Base-by-base conservation (phyloP, 2,113 vertebrate species). In the Upupa epops region DNA sequence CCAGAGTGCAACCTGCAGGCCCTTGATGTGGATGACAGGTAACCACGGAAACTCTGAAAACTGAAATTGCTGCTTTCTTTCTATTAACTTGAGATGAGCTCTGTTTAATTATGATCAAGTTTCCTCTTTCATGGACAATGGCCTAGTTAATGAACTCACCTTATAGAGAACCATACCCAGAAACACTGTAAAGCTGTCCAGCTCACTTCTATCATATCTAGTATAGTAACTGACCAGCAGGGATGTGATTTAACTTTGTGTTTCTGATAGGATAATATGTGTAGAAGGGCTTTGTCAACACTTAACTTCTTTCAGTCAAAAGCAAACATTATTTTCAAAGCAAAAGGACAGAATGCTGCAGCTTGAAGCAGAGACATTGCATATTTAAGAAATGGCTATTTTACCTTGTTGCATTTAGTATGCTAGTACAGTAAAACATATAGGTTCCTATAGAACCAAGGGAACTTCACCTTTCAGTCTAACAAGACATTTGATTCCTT, bases 21-120 rank as follows among this genome's bases (percentile, higher is more conserved):
- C n/a, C 97, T 98, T 55, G 98, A 99, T 76, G 97, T 98, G 83
- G 98, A 99, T 79, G 98, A 99, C 97, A 97, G 98, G 98, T 98
- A 98, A 92, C 92, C 83, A 85, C 92, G 89, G 95, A 94, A 94
- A 96, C 70, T 31, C 72, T 73, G 58, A 91, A 88, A 91, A 40
- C 40, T 83, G 68, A 88, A 95, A 93, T 61, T 83, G 55, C 42
- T 83, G 59, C 70, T 91, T 92, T 83, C 85, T 34, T 86, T 94
- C 75, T 92, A 45, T 88, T 83, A 88, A 92, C 64, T 56, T 90
- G 68, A 86, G 58, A 94, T 78, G 56, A 68, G 80, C 55, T 64
- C 70, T 89, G 54, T 77, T 92, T 77, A 83, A 86, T n/a, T 40
- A 51, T 59, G 87, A 86, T 61, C 17, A 2, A 17, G 22, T 66